Conservation (phyloP, 2,797 vertebrate species). For the Anguilla pacifica region DNA sequence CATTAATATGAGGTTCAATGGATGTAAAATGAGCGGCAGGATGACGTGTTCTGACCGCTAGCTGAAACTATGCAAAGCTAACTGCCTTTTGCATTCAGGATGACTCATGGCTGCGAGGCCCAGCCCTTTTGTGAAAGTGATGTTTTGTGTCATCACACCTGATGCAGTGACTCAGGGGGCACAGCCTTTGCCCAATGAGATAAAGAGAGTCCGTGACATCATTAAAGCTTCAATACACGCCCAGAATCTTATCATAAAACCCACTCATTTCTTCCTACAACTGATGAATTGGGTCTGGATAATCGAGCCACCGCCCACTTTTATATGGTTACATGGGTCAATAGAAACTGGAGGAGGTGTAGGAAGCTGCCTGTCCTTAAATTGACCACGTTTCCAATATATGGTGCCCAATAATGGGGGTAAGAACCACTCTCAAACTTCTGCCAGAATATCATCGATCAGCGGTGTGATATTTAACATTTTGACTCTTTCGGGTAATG, state of each 20-base stretch:
- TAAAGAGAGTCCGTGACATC: neutral
- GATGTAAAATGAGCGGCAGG: neutral
- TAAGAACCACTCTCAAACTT: neutral
- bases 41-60: neutral
- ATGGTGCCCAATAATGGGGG: neutral
- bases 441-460: neutral
- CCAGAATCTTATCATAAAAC: neutral
- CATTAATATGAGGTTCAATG: neutral
- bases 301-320: neutral
- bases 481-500: neutral
- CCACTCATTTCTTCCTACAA: neutral
- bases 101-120: neutral
- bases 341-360: neutral
- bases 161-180: neutral
- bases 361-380: neutral
- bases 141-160: neutral
- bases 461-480: neutral
- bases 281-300: neutral
- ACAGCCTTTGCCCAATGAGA: neutral
- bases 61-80: neutral
- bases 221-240: neutral
- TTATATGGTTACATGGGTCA: neutral
- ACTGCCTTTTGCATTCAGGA: neutral
- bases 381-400: neutral
- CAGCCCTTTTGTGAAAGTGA: neutral